These are phyloP conservation scores for Caretta caretta DNA, from an alignment of 2,113 vertebrate species.

Conservation along the genomic window DNA sequence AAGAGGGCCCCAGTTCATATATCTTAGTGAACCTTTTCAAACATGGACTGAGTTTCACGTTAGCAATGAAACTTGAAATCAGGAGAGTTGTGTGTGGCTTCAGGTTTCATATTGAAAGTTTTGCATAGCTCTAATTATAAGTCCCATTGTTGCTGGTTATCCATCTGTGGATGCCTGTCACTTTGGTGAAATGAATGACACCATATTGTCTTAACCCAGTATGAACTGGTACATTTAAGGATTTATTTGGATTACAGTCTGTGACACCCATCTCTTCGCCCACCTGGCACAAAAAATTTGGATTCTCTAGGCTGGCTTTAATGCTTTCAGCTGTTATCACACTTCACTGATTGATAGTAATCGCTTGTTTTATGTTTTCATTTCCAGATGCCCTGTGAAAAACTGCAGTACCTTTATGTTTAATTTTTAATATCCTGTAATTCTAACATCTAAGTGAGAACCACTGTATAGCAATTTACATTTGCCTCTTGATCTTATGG, in stretches of 20 bases:
- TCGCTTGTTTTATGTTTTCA: conserved; percentile 55
- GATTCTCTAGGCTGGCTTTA: conserved; percentile 45
- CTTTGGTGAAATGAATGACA: conserved; percentile 45
- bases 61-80: background rate
- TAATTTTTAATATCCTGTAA: conserved; percentile 67
- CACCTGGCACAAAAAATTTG: background rate
- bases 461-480: conserved; percentile 36
- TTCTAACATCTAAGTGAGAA: conserved; percentile 73
- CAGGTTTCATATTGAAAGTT: background rate
- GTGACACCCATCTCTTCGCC: background rate
- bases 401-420: conserved; percentile 44
- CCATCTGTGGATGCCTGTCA: conserved; percentile 58
- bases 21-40: background rate
- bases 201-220: conserved; percentile 48
- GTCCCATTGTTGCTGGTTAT: background rate
- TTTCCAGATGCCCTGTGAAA: conserved; percentile 70
- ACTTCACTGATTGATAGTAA: conserved; percentile 53
- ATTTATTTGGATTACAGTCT: conserved; percentile 61
- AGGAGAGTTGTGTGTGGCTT: background rate
- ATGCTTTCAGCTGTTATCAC: conserved; percentile 58
- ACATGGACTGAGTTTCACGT: background rate
- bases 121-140: background rate
- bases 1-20: background rate
- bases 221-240: conserved; percentile 52
- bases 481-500: conserved; percentile 59